Evolutionary conservation across 2,113 vertebrate species (phyloP).

Genomic region (Istiophorus platypterus): DNA sequence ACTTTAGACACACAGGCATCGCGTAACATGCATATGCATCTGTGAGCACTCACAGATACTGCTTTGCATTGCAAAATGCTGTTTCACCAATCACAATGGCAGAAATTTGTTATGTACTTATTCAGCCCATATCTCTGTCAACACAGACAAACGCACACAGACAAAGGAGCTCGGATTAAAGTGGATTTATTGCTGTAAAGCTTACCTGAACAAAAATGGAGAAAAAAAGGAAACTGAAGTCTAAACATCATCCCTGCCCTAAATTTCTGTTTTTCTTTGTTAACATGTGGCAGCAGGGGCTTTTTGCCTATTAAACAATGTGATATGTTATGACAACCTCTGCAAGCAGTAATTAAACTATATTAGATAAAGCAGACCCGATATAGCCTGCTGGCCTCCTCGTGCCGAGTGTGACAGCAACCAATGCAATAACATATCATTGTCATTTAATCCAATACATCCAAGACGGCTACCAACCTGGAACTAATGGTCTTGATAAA

Average conservation of each 20-base stretch:
- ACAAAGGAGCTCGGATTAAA: background rate
- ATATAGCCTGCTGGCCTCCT: conserved; percentile 63
- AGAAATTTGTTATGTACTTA: background rate
- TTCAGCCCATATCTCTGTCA: background rate
- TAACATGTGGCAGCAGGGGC: background rate
- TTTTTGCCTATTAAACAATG: conserved; percentile 25
- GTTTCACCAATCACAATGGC: conserved; percentile 37
- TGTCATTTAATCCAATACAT: conserved; percentile 26
- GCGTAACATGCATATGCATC: conserved; percentile 20
- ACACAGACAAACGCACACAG: background rate
- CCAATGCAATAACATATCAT: conserved; percentile 1
- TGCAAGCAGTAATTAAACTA: conserved; percentile 68
- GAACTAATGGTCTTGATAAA: background rate
- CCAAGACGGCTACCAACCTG: conserved; percentile 22
- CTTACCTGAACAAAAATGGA: conserved; percentile 6
- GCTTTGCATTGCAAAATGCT: conserved; percentile 69
- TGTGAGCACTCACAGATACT: conserved; percentile 19
- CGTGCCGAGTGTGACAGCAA: conserved; percentile 29
- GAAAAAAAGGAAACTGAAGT: background rate
- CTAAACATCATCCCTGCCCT: background rate
- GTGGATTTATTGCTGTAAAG: background rate
- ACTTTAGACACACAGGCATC: conserved; percentile 12
- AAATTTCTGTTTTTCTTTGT: conserved; percentile 20
- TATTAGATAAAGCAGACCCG: conserved; percentile 66
- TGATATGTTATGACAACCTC: conserved; percentile 64